Base-by-base conservation (phyloP, 2,113 vertebrate species). In the Sphaerodactylus townsendi region DNA sequence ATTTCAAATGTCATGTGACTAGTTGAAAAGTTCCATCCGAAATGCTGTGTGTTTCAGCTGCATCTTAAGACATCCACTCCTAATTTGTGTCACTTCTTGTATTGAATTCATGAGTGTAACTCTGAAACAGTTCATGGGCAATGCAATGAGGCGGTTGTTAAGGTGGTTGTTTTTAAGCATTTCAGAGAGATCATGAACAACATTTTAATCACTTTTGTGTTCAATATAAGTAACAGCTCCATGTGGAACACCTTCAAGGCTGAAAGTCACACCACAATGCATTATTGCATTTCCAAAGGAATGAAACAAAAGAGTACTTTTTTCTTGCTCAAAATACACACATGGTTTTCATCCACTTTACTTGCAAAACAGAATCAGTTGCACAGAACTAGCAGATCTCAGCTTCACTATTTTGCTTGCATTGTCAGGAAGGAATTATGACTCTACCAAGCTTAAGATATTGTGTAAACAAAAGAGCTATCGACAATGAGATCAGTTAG, bases 161-260 rank as follows among this genome's bases (percentile, higher is more conserved):
- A 85, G 69, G 64, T 72, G 85, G 72, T 86, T 86, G 77, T 28
- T 71, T 85, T 87, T 82, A 39, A 81, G 76, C 86, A 1, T 10
- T 71, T 30, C 77, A 86, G 14, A 70, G 77, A 44, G 44, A 85
- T 50, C 23, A 23, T 65, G 74, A 88, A 85, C 50, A 65, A 59
- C 56, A 59, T 88, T 88, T 90, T 82, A 77, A 50, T 81, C 79
- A 81, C 82, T 88, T 77, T 85, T 1, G 77, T 90, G 75, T 81
- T 93, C 74, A 93, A 84, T 86, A 62, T 41, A 91, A 74, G 75
- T 78, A 90, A 83, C 83, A 91, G 15, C 13, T 87, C 87, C 71
- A 77, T 82, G 89, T 84, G 86, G 81, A 85, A 92, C 79, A 53
- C 46, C 46, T 90, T 92, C 77, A 79, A 86, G 59, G 35, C 62